Evolutionary conservation across 2,797 vertebrate genomes (phyloP), one percentile per base, ranked within the genome.

Genomic region (Sebastes oblongus): DNA sequence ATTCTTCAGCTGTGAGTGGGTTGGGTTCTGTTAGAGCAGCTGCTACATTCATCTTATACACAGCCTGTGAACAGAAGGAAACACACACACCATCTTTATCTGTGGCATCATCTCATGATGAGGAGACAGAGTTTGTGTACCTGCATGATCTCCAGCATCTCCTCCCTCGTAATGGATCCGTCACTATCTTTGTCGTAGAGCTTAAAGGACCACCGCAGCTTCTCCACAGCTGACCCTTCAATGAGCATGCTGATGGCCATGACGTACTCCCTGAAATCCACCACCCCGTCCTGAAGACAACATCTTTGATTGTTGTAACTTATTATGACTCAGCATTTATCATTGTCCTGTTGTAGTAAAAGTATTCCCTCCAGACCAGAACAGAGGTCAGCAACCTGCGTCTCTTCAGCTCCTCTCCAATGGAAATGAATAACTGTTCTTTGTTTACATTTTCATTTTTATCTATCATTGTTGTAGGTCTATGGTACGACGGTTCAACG

Each of bases 131-230:
- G 46, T 12, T 14, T 25, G 12, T 18, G 52, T 62, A 95, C 92
- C 94, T 96, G 91, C 93, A 94, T 94, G 69, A 95, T 95, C 18
- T 94, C 92, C 60, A 92, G 72, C 95, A 96, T 96, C 82, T 96
- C 95, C 2, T 91, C 80, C 13, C 75, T 90, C 12, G 88, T 89
- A 6, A 95, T 92, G 34, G 92, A 65, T 72, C 93, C 94, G 4
- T 91, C 91, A 34, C 82, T 88, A 75, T 94, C 93, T 90, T 96
- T 96, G 86, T 96, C 90, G 30, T 93, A 94, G 10, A 96, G 91
- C 59, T 94, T 96, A 73, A 96, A 96, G 1, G 94, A 96, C 94
- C 94, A 96, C 55, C 83, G 88, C 61, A 95, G 92, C 78, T 95
- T 96, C 56, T 94, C 94, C 83, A 93, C 88, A 3, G 94, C 87